Percentiles rank a stretch among this genome's conserved stretches.
Conservation (phyloP, 2,797 vertebrate species). For the Coregonus sp. region DNA sequence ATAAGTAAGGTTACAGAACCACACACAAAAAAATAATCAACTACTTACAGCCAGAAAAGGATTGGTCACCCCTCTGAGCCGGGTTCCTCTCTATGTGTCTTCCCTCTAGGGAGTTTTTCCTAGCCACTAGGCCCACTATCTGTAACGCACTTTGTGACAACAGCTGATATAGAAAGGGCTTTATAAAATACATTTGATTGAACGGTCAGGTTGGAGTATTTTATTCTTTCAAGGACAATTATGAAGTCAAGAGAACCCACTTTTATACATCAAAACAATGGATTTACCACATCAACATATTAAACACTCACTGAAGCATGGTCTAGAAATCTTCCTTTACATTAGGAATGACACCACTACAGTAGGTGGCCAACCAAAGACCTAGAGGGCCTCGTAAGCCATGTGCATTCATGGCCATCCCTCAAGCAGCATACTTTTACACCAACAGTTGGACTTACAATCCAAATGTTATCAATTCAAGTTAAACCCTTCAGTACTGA, state of each 20-base stretch:
- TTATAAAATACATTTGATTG: background rate
- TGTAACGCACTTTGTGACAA: background rate
- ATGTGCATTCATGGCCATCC: conserved; percentile 10
- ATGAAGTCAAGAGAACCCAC: conserved; percentile 63
- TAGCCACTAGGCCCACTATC: background rate
- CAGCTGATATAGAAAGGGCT: background rate
- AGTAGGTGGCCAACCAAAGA: conserved; percentile 12
- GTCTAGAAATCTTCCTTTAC: conserved; percentile 30
- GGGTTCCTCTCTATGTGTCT: background rate
- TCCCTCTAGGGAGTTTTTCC: background rate
- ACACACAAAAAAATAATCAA: no score
- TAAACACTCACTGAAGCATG: conserved; percentile 65
- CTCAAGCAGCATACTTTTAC: background rate
- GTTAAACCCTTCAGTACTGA: background rate
- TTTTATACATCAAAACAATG: conserved; percentile 68
- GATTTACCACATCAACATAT: conserved; percentile 70
- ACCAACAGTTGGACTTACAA: background rate
- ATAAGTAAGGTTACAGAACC: background rate
- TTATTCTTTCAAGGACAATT: conserved; percentile 74
- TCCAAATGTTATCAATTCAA: background rate
- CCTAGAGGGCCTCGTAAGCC: background rate
- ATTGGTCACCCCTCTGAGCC: background rate
- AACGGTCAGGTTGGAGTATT: conserved; percentile 44
- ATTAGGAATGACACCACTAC: conserved; percentile 38
- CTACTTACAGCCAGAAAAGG: no score